Evolutionary conservation across 2,113 vertebrate species (phyloP), one percentile per base, ranked within the genome.

Genomic region (Alaudala cheleensis): DNA sequence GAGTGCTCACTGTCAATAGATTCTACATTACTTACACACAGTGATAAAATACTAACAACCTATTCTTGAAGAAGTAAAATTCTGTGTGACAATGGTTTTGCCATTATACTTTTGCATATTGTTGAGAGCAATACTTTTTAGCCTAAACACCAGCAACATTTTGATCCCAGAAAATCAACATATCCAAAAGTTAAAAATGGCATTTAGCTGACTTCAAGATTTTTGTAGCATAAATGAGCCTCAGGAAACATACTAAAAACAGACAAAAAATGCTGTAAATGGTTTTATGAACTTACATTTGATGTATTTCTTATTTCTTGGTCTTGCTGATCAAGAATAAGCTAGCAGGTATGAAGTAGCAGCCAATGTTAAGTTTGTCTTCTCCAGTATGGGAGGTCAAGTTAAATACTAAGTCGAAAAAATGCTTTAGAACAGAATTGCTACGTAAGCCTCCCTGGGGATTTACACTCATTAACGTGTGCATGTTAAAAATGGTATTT

Each of bases 81-180:
- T 57, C 94, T 24, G 54, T 79, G 33, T 90, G 95, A 97, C 90
- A 97, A 94, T 96, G 82, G 47, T 87, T 95, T 97, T 83, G 58
- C 90, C 92, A 95, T 78, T 81, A 81, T 40, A 92, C 49, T 62
- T 96, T 94, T 96, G 93, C 92, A 95, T 97, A 94, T 89, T 87
- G 61, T 94, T 97, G 90, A 84, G 93, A 97, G 87, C 22, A 96
- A 89, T 84, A 84, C 65, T 39, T 49, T 77, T 76, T 67, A 88
- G 92, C 79, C 33, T 93, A 86, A 96, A 92, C 22, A 90, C 29
- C 6, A 85, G 78, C 64, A 88, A 92, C 69, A 82, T 54, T 54
- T 85, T 49, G 67, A 94, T 67, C 29, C 34, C 24, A 81, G 33
- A 56, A 81, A 89, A 95, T 93, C 80, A 76, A 58, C 14, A 83